Base-by-base conservation (phyloP, 1,140 invertebrate species). In the Physella acuta region DNA sequence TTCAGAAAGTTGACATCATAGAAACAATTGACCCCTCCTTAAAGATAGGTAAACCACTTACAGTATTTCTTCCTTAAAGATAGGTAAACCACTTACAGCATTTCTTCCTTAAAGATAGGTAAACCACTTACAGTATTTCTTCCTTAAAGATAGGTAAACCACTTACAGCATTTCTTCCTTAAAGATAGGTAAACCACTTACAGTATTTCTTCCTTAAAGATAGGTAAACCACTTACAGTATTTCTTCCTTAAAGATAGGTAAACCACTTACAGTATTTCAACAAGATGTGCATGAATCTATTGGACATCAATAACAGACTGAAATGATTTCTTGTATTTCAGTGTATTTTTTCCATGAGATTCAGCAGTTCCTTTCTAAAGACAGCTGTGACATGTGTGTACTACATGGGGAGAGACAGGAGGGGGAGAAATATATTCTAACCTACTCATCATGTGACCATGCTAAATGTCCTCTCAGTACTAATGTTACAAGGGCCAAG, bases 311-410 rank as follows among this genome's bases (percentile, higher is more conserved):
- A 49, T 11, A 14, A 49, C 11, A n/a, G n/a, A n/a, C n/a, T n/a
- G n/a, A n/a, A 55, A 30, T 55, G 28, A 8, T 30, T 52, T 36
- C 2, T 51, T 3, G 8, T 11, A 16, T 39, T 14, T 30, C 70
- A 83, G 82, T 83, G 20, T 81, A 82, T 62, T 76, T 78, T 30
- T 81, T 81, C 70, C 80, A 83, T 68, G 82, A 83, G 70, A 71
- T 81, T 24, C 72, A 73, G 14, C 76, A 79, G 64, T 68, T 81
- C 65, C 78, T 83, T 59, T 78, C 76, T 61, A 81, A 79, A 37
- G 78, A 76, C 20, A 73, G 71, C 49, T 79, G 75, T 73, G 82
- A 83, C 66, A 76, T 81, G 68, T 77, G 76, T 73, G 66, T 82
- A 3, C 39, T 81, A 31, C 81, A 82, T 58, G 78, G 76, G 62